These are phyloP conservation scores for Atta texana DNA, from an alignment of 1,140 invertebrate species.

Conservation along the genomic window DNA sequence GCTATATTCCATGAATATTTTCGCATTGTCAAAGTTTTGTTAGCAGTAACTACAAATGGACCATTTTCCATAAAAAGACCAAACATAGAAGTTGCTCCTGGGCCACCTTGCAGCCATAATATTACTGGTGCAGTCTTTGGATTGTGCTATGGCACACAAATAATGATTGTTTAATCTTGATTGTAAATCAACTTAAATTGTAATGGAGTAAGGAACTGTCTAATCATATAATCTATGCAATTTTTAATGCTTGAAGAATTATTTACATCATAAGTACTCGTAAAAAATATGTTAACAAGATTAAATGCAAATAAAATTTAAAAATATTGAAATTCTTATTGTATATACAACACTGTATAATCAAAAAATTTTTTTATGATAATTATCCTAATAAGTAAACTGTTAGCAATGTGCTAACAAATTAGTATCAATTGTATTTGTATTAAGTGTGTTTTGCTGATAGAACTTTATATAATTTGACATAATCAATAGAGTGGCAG, in stretches of 20 bases:
- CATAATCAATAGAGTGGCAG: neutral
- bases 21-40: constrained; percentile 88
- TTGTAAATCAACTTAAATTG: neutral
- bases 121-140: constrained; percentile 90
- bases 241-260: neutral
- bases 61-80: constrained; percentile 94
- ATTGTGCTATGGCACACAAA: constrained; percentile 74
- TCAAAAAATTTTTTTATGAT: neutral
- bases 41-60: constrained; percentile 89
- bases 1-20: constrained; percentile 91
- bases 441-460: neutral
- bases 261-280: neutral
- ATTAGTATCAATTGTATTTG: neutral
- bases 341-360: neutral
- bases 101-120: constrained; percentile 95
- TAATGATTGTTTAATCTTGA: neutral
- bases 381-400: neutral
- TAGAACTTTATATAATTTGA: neutral
- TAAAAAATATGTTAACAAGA: neutral
- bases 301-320: constrained; percentile 3
- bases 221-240: neutral
- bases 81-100: constrained; percentile 92
- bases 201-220: neutral
- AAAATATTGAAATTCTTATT: neutral
- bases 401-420: neutral